These are phyloP conservation scores for Hyles vespertilio DNA, from an alignment of 1,140 invertebrate species.

Conservation along the genomic window DNA sequence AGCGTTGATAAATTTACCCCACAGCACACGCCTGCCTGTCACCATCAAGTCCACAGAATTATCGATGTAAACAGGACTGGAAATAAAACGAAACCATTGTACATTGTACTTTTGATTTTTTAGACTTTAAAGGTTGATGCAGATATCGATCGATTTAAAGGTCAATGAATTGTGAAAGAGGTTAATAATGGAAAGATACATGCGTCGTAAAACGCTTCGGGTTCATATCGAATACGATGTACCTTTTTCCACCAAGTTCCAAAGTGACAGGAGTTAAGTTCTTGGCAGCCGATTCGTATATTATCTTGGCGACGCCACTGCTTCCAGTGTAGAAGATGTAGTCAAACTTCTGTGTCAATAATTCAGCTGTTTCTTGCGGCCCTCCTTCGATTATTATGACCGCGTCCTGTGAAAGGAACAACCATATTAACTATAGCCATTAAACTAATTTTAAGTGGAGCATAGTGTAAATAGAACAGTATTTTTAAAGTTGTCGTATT, in stretches of 20 bases:
- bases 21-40: slow-evolving; percentile 89
- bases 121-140: too few relatives aligned
- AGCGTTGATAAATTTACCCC: slow-evolving; percentile 96
- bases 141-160: too few relatives aligned
- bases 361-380: slow-evolving; percentile 86
- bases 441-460: too few relatives aligned
- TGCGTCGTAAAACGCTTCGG: too few relatives aligned
- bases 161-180: too few relatives aligned
- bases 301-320: slow-evolving; percentile 88
- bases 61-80: slow-evolving; percentile 91
- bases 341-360: slow-evolving; percentile 95
- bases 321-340: slow-evolving; percentile 99
- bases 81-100: background rate
- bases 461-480: too few relatives aligned
- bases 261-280: slow-evolving; percentile 95
- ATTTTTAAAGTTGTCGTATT: too few relatives aligned
- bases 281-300: slow-evolving; percentile 93
- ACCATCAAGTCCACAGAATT: slow-evolving; percentile 84
- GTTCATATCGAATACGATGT: slow-evolving; percentile 11
- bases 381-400: slow-evolving; percentile 86
- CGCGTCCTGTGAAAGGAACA: slow-evolving; percentile 76
- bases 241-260: slow-evolving; percentile 96
- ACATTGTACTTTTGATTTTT: background rate
- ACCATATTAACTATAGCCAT: too few relatives aligned
- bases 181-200: too few relatives aligned